Evolutionary conservation across 2,113 vertebrate genomes (phyloP).

Genomic region (Sapayoa aenigma): DNA sequence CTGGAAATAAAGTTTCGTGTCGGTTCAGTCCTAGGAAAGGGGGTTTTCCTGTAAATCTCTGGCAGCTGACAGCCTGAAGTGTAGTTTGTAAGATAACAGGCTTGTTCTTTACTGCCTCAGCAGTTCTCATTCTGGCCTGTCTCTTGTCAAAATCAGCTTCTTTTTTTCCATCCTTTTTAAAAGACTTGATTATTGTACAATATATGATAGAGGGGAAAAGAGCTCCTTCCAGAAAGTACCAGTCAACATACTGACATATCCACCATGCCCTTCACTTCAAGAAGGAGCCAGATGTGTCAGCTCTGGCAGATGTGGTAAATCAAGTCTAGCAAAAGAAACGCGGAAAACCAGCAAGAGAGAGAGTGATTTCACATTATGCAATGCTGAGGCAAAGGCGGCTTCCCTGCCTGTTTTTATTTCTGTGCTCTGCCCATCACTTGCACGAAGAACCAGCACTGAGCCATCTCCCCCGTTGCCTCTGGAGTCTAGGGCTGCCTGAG

Average conservation of each 20-base stretch:
- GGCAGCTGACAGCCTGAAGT: conserved; percentile 69
- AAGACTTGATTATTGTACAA: background rate
- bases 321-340: background rate
- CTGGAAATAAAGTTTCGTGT: background rate
- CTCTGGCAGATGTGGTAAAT: background rate
- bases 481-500: background rate
- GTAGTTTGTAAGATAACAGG: conserved; percentile 69
- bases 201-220: background rate
- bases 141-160: conserved; percentile 54
- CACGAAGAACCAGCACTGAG: background rate
- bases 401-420: background rate
- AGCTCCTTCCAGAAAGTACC: background rate
- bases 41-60: conserved; percentile 62
- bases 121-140: conserved; percentile 58
- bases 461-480: background rate
- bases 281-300: conserved; percentile 22
- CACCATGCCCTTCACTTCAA: background rate
- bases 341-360: background rate
- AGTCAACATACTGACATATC: background rate
- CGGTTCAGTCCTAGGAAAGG: background rate
- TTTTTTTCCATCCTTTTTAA: background rate
- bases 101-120: conserved; percentile 62
- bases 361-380: background rate
- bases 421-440: background rate
- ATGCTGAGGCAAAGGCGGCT: background rate